These are phyloP conservation scores for Macaria notata DNA, from an alignment of 2,888 invertebrate species.

Conservation along the genomic window DNA sequence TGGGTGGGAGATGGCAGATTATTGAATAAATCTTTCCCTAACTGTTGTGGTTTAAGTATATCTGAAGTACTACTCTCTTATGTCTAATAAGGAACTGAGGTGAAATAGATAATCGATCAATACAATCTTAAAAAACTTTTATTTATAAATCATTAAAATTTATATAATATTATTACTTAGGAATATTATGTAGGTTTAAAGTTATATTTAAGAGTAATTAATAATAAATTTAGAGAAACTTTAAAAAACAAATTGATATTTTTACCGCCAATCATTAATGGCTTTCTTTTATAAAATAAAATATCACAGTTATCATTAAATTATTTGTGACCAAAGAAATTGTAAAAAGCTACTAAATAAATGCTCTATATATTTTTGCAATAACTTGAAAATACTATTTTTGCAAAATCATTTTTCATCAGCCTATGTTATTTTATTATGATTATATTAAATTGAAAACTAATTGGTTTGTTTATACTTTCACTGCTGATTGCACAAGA, in stretches of 20 bases:
- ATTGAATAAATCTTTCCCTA: too few relatives aligned
- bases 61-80: too few relatives aligned
- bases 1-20: too few relatives aligned
- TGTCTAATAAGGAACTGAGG: not conserved
- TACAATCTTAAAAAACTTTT: constrained; percentile 44
- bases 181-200: constrained; percentile 30
- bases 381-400: constrained; percentile 42
- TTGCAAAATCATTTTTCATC: constrained; percentile 41
- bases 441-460: constrained; percentile 34
- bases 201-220: constrained; percentile 27
- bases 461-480: constrained; percentile 30
- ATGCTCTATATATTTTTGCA: constrained; percentile 46
- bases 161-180: constrained; percentile 34
- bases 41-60: too few relatives aligned
- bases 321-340: constrained; percentile 75
- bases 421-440: constrained; percentile 37
- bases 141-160: constrained; percentile 35
- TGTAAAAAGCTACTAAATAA: constrained; percentile 50
- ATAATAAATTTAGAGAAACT: constrained; percentile 39
- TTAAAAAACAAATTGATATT: constrained; percentile 56
- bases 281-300: constrained; percentile 77
- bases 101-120: constrained; percentile 27
- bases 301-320: constrained; percentile 81
- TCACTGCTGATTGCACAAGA: constrained; percentile 56
- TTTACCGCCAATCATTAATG: constrained; percentile 69